Percentiles rank a stretch among this genome's conserved stretches.
phyloP scores from a whole-genome alignment of 2,113 vertebrate genomes.

The Ellobius talpinus region DNA sequence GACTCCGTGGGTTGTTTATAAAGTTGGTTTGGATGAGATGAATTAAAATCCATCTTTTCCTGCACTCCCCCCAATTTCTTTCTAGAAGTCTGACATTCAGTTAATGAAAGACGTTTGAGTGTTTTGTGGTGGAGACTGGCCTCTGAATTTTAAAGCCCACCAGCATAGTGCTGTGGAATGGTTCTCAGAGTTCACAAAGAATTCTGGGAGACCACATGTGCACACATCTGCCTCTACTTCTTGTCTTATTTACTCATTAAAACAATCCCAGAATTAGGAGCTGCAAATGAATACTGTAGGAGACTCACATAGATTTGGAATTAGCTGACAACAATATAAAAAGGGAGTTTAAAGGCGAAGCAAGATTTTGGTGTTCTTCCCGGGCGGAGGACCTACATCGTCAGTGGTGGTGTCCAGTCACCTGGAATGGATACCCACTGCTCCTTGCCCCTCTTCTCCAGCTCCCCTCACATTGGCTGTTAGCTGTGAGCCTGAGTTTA shows the following conservation, averaged over 20 bases:
- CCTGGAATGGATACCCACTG: background rate
- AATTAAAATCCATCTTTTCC: conserved; percentile 18
- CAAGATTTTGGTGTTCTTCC: background rate
- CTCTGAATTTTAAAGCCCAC: background rate
- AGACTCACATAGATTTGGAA: background rate
- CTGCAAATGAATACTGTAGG: background rate
- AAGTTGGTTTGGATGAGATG: background rate
- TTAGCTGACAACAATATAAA: conserved; percentile 43
- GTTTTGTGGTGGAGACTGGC: background rate
- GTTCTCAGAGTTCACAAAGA: background rate
- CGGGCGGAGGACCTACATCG: rapidly evolving
- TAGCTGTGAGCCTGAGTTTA: background rate
- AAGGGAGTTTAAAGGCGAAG: conserved; percentile 20
- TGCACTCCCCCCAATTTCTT: background rate
- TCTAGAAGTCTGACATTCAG: background rate
- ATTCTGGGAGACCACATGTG: background rate
- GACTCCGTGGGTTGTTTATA: background rate
- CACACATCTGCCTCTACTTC: background rate
- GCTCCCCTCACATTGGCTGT: background rate
- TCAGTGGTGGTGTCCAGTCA: background rate
- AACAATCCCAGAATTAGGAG: background rate
- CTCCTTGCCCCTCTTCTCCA: background rate
- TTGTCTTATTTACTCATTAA: background rate
- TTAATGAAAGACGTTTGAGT: background rate
- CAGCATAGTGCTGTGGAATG: background rate